These are phyloP conservation scores for Oxycera nigricornis DNA, from an alignment of 2,888 invertebrate genomes.

Conservation along the genomic window DNA sequence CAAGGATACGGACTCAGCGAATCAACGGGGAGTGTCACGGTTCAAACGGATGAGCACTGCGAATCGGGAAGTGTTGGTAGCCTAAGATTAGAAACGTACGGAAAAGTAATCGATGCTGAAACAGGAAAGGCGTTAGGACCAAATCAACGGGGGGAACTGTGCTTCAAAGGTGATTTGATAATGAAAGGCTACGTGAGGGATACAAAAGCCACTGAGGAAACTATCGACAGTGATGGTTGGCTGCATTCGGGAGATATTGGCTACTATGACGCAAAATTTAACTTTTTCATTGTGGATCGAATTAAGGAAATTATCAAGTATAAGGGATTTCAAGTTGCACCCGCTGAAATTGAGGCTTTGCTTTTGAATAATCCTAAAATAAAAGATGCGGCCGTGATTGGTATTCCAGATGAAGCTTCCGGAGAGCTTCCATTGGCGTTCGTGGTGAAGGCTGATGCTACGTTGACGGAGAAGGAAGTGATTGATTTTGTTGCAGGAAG, in stretches of 20 bases:
- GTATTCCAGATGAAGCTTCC: conserved; percentile 72
- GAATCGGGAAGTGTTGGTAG: conserved; percentile 73
- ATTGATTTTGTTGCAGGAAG: conserved; percentile 64
- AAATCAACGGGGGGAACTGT: conserved; percentile 79
- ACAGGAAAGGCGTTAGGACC: conserved; percentile 70
- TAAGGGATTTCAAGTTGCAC: conserved; percentile 85
- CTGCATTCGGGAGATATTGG: conserved; percentile 82
- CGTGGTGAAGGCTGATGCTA: conserved; percentile 67
- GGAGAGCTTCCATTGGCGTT: conserved; percentile 82
- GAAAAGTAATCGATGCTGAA: conserved; percentile 71
- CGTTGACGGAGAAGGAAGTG: conserved; percentile 66
- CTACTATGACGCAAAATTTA: conserved; percentile 78
- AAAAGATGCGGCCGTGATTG: conserved; percentile 82
- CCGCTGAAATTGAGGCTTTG: conserved; percentile 85
- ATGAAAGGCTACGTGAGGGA: conserved; percentile 88
- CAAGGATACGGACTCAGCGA: conserved; percentile 86
- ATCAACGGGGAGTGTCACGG: conserved; percentile 68
- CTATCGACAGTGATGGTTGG: conserved; percentile 78
- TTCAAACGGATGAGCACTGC: conserved; percentile 57
- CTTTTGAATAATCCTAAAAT: conserved; percentile 75
- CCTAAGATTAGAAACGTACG: conserved; percentile 70
- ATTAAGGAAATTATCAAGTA: conserved; percentile 91
- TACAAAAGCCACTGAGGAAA: conserved; percentile 68
- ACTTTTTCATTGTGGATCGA: conserved; percentile 83
- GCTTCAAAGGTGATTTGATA: conserved; percentile 79